Conservation (phyloP, 2,797 vertebrate genomes). For the Crocidura indochinensis region DNA sequence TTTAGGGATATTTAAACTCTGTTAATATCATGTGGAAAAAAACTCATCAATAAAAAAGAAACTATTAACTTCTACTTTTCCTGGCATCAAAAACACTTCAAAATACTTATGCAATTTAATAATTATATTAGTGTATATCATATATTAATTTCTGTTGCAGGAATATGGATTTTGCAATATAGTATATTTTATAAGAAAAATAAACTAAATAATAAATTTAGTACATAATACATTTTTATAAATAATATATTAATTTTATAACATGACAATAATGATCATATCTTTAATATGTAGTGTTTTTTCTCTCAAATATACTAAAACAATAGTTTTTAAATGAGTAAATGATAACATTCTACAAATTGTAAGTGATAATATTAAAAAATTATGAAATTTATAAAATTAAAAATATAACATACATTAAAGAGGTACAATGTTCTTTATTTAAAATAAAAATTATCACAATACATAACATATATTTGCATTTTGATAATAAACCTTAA, state of each 20-base stretch:
- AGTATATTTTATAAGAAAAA: not conserved
- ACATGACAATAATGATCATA: not conserved
- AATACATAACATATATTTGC: too few relatives aligned
- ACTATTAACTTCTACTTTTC: too few relatives aligned
- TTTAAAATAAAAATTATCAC: too few relatives aligned
- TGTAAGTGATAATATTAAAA: too few relatives aligned
- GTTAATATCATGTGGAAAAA: not conserved
- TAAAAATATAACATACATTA: too few relatives aligned
- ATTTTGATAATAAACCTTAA: too few relatives aligned
- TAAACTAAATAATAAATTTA: not conserved
- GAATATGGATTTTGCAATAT: not conserved
- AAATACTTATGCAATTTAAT: too few relatives aligned
- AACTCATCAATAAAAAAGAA: too few relatives aligned
- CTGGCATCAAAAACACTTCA: too few relatives aligned
- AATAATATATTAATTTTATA: not conserved
- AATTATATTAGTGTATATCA: not conserved
- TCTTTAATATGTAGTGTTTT: not conserved
- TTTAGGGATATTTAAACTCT: not conserved
- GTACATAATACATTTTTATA: not conserved
- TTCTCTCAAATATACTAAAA: not conserved
- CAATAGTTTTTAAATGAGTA: not conserved
- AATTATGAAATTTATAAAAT: too few relatives aligned
- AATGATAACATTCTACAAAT: too few relatives aligned
- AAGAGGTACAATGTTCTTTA: too few relatives aligned
- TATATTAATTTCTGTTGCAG: not conserved